Evolutionary conservation across 1,140 invertebrate species (phyloP), one percentile per base, ranked within the genome.

Genomic region (Megalonaias nervosa): DNA sequence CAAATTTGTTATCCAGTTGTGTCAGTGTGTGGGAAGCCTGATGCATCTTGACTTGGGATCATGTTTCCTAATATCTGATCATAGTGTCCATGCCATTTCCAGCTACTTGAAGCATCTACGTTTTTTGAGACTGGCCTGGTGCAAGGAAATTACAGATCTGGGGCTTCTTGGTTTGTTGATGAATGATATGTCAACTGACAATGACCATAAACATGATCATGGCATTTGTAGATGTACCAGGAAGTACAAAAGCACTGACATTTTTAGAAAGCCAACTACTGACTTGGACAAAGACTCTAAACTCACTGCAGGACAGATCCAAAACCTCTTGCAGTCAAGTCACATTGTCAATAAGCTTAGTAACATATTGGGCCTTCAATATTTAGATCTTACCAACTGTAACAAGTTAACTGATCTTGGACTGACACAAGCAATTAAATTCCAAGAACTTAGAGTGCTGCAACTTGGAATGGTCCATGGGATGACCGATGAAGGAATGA

Each of bases 371-470:
- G 84, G 92, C 19, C 89, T 95, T 6, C 90, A 85, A 74, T 89
- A 92, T 60, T 88, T 95, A 5, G 93, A 95, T 86, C 86, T 95
- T 12, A 92, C 93, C 66, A 92, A 92, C 4, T 95, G 94, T 84
- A 93, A 93, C 79, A 93, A 92, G 84, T 93, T 95, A 17, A 94
- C 94, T 56, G 94, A 95, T 90, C 92, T 94, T 9, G 94, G 94
- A 77, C 82, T 95, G 2, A 93, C 92, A 65, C 93, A 94, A 83
- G 93, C 93, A 13, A 92, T 95, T 67, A 92, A 92, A 66, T 94
- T 94, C 83, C 89, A 91, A 56, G 94, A 94, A 87, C 89, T 95
- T 14, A 87, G 87, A 74, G 88, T 90, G 77, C 88, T 95, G 60
- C 92, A 94, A 85, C 88, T 95, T 15, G 94, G 93, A 61, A 92